Conservation (phyloP, 2,888 invertebrate genomes). For the Acrobasis consociella region DNA sequence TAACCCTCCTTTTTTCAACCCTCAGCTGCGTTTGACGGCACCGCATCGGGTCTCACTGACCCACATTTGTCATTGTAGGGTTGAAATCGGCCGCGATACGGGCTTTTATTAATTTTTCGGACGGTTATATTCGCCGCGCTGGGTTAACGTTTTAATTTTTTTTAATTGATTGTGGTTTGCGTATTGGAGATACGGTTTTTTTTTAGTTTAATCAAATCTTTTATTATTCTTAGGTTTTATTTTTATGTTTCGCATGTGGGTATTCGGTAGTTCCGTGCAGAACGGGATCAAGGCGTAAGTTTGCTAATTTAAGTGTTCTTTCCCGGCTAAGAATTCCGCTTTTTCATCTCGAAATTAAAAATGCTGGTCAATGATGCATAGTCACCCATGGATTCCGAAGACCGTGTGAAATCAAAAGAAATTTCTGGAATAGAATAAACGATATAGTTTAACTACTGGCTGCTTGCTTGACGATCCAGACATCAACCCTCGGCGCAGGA, state of each 20-base stretch:
- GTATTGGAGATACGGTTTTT: not conserved
- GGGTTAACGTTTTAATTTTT: not conserved
- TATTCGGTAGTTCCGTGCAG: not conserved
- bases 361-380: too few relatives aligned
- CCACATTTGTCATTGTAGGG: constrained; percentile 51
- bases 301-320: too few relatives aligned
- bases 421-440: too few relatives aligned
- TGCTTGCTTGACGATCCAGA: too few relatives aligned
- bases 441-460: too few relatives aligned
- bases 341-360: too few relatives aligned
- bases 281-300: too few relatives aligned
- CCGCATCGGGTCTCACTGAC: constrained; percentile 42
- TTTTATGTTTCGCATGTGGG: not conserved
- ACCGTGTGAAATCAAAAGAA: too few relatives aligned
- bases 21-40: constrained; percentile 49
- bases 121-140: not conserved
- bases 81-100: constrained; percentile 25
- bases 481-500: too few relatives aligned
- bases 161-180: not conserved
- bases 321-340: too few relatives aligned
- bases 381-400: too few relatives aligned
- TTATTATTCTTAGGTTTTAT: not conserved
- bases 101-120: constrained; percentile 19
- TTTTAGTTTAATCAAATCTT: not conserved
- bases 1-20: constrained; percentile 40